A percentile compares a stretch with the other conserved stretches of the same genome.
These are phyloP conservation scores for Psophia crepitans DNA, from an alignment of 2,113 vertebrate species.

Conservation along the genomic window DNA sequence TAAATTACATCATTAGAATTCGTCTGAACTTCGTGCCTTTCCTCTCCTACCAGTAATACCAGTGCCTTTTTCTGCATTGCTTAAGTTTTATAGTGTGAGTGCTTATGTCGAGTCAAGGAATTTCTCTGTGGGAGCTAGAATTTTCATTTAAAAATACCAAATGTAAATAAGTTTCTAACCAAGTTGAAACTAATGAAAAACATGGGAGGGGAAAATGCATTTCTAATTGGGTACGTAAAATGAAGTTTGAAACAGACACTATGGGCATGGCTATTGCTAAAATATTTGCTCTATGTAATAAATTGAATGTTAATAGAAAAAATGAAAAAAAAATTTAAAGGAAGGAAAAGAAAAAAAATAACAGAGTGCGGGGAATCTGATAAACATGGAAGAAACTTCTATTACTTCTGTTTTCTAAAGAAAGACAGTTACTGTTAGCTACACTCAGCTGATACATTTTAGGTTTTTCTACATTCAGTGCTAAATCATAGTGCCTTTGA, in stretches of 20 bases:
- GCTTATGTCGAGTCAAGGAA: background rate
- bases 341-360: background rate
- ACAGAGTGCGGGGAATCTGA: background rate
- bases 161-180: background rate
- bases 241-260: background rate
- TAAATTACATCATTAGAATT: background rate
- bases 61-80: background rate
- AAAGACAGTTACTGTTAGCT: background rate
- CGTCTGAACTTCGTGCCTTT: background rate
- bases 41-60: background rate
- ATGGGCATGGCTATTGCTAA: background rate
- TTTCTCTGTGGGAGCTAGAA: background rate
- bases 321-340: background rate
- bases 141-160: background rate
- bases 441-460: background rate
- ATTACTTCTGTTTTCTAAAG: background rate
- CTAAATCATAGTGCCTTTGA: background rate
- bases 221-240: background rate
- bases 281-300: background rate
- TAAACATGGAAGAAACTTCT: background rate
- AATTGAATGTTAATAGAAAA: background rate
- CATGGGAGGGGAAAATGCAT: background rate
- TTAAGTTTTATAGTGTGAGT: background rate
- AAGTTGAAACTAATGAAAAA: background rate
- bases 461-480: background rate